Evolutionary conservation across 1,140 invertebrate genomes (phyloP).

Genomic region (Battus philenor): DNA sequence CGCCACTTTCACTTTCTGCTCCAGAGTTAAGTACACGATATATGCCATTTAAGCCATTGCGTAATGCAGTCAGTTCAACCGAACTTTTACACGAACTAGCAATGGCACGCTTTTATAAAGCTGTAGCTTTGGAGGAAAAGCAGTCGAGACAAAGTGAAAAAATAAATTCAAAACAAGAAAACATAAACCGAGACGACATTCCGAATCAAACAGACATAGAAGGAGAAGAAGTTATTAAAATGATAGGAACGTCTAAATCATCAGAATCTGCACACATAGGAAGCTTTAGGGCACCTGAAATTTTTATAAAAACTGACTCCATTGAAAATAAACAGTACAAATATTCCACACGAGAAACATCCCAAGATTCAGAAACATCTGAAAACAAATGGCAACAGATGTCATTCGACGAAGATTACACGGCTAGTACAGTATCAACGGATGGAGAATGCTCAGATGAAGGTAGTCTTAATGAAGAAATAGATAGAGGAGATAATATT

Average conservation of each 20-base stretch:
- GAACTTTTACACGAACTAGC: conserved; percentile 87
- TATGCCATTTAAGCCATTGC: conserved; percentile 74
- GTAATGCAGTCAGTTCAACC: conserved; percentile 86
- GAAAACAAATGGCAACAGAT: conserved; percentile 55
- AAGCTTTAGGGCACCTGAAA: conserved; percentile 31
- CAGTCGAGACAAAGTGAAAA: conserved; percentile 62
- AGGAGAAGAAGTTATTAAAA: conserved; percentile 20
- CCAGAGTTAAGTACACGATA: conserved; percentile 81
- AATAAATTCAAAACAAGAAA: conserved; percentile 28
- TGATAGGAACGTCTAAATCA: conserved; percentile 14
- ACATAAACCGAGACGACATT: conserved; percentile 43
- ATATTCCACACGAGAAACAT: conserved; percentile 24
- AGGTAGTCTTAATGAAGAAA: conserved; percentile 75
- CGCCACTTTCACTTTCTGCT: conserved; percentile 86
- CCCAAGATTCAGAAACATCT: conserved; percentile 39
- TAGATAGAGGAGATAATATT: conserved; percentile 73
- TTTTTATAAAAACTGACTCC: conserved; percentile 50
- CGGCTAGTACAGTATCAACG: conserved; percentile 77
- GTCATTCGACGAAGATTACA: conserved; percentile 78
- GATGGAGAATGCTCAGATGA: conserved; percentile 71
- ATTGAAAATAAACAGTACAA: conserved; percentile 40
- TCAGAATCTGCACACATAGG: conserved; percentile 12
- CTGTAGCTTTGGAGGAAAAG: conserved; percentile 82
- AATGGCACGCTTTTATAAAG: conserved; percentile 87
- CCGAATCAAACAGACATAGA: conserved; percentile 35